Conservation (phyloP, 2,113 vertebrate species). For the Sarotherodon lohbergeri region DNA sequence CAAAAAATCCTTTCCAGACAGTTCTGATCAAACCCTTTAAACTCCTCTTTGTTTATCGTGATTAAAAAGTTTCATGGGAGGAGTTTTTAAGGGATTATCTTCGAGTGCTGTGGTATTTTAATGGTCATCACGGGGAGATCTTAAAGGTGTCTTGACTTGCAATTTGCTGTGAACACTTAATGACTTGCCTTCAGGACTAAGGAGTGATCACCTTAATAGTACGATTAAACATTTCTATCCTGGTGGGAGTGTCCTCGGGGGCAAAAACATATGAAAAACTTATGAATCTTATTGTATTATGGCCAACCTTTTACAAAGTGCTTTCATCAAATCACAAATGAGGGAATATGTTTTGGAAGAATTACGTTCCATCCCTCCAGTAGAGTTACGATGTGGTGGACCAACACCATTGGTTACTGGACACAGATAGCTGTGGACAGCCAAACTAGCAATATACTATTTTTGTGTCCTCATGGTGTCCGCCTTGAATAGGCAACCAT, state of each 20-base stretch:
- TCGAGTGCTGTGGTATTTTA: background rate
- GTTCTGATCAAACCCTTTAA: background rate
- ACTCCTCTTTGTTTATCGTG: background rate
- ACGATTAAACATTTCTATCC: background rate
- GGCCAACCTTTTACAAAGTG: background rate
- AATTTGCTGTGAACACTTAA: background rate
- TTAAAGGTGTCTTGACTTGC: background rate
- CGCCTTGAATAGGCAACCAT: background rate
- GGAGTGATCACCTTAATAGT: background rate
- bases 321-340: background rate
- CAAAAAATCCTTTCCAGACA: background rate
- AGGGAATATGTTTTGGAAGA: background rate
- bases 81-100: background rate
- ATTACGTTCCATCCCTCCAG: background rate
- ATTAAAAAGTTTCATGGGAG: background rate
- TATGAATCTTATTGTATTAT: background rate
- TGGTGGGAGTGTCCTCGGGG: background rate
- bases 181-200: background rate
- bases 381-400: background rate
- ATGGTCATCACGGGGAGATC: background rate
- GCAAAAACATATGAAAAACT: background rate
- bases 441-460: background rate
- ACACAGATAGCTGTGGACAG: background rate
- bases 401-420: background rate
- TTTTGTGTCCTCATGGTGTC: background rate